phyloP scores from a whole-genome alignment of 1,140 invertebrate genomes.

The Drosophila pseudoananassae region DNA sequence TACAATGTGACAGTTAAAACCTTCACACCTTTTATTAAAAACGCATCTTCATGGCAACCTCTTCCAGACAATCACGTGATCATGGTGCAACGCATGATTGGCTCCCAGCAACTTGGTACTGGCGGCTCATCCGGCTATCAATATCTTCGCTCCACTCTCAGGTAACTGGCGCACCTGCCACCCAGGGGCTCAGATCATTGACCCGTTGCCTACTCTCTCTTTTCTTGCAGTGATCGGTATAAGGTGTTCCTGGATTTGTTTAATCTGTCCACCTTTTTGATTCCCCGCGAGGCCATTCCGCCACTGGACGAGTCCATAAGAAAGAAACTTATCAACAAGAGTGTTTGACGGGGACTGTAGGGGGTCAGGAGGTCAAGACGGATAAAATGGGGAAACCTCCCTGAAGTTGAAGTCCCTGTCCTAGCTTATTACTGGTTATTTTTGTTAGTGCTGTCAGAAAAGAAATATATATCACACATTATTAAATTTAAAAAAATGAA shows the following conservation, averaged over 20 bases:
- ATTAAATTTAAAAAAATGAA: background rate
- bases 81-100: slow-evolving; percentile 99
- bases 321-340: slow-evolving; percentile 68
- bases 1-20: no score
- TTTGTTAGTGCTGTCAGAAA: background rate
- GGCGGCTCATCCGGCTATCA: slow-evolving; percentile 99
- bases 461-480: background rate
- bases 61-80: slow-evolving; percentile 97
- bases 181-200: background rate
- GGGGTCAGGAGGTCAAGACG: background rate
- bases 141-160: slow-evolving; percentile 98
- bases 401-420: background rate
- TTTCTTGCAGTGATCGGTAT: slow-evolving; percentile 94
- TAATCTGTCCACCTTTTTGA: slow-evolving; percentile 97
- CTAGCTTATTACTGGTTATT: background rate
- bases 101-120: slow-evolving; percentile 97
- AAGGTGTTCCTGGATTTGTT: slow-evolving; percentile 99
- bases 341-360: slow-evolving; percentile 12
- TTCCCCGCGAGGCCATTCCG: slow-evolving; percentile 96
- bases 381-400: background rate
- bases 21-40: no score
- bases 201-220: background rate
- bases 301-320: slow-evolving; percentile 90
- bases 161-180: slow-evolving; percentile 86
- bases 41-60: background rate